Percentiles rank a stretch among this genome's conserved stretches.
Evolutionary conservation across 2,888 invertebrate species (phyloP).

Genomic region (Drosophila emarginata): DNA sequence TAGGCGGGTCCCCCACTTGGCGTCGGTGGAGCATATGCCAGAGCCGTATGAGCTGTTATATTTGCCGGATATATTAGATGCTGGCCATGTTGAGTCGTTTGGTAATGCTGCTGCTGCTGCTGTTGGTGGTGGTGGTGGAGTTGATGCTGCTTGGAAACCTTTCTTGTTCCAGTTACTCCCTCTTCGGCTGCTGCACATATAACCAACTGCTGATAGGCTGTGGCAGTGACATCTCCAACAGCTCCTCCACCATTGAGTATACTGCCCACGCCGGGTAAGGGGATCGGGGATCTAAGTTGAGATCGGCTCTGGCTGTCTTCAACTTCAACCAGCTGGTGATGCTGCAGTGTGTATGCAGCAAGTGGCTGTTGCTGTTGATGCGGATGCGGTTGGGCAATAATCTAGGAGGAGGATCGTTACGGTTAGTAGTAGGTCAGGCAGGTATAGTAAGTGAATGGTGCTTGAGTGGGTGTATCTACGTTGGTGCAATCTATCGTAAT

Average conservation of each 20-base stretch:
- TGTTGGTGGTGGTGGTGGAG: slow-evolving; percentile 59
- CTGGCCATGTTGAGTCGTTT: slow-evolving; percentile 17
- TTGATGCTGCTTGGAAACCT: slow-evolving; percentile 48
- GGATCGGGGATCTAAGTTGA: slow-evolving; percentile 42
- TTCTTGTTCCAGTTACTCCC: slow-evolving; percentile 29
- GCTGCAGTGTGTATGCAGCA: slow-evolving; percentile 66
- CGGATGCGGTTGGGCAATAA: slow-evolving; percentile 72
- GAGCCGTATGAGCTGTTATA: slow-evolving; percentile 82
- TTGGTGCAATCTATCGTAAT: slow-evolving; percentile 34
- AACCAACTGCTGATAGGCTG: slow-evolving; percentile 74
- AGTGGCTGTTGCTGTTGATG: slow-evolving; percentile 72
- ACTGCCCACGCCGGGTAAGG: slow-evolving; percentile 64
- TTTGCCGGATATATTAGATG: slow-evolving; percentile 79
- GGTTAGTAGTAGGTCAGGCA: slow-evolving; percentile 62
- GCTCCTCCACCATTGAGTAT: slow-evolving; percentile 49
- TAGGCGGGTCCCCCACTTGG: slow-evolving; percentile 78
- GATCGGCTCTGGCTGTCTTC: slow-evolving; percentile 22
- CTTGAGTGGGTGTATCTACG: slow-evolving; percentile 36
- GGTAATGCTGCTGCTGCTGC: slow-evolving; percentile 45
- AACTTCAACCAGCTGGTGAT: slow-evolving; percentile 65
- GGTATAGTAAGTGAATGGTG: slow-evolving; percentile 22
- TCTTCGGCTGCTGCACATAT: slow-evolving; percentile 67
- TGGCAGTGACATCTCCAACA: slow-evolving; percentile 30
- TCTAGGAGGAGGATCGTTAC: slow-evolving; percentile 71
- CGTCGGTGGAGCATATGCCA: slow-evolving; percentile 84